phyloP scores from a whole-genome alignment of 2,797 vertebrate genomes.

The Pipistrellus nathusii region DNA sequence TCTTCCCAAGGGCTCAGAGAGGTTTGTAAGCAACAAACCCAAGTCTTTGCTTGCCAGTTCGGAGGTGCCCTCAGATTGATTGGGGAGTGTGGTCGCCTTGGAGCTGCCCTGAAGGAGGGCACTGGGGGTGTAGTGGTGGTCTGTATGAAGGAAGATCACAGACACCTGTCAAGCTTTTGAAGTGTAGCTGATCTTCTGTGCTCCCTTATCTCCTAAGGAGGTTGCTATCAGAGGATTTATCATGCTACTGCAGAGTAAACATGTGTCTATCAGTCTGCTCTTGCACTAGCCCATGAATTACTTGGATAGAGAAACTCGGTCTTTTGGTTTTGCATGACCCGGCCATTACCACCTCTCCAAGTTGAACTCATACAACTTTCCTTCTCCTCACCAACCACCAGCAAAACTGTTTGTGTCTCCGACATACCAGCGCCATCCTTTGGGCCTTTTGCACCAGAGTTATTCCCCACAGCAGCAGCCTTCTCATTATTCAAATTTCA shows the following conservation, averaged over 20 bases:
- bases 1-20: conserved; percentile 55
- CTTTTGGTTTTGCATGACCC: not conserved
- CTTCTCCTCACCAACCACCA: not conserved
- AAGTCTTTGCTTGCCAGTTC: not conserved
- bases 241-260: not conserved
- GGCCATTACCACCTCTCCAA: not conserved
- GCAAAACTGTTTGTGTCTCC: not conserved
- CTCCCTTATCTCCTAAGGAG: not conserved
- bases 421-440: not conserved
- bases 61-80: not conserved
- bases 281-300: not conserved
- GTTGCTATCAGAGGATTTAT: not conserved
- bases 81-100: not conserved
- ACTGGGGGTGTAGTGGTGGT: not conserved
- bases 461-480: not conserved
- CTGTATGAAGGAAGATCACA: not conserved
- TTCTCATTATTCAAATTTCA: not conserved
- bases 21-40: not conserved
- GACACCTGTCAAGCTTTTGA: not conserved
- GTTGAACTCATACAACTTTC: not conserved
- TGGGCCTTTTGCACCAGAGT: not conserved
- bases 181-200: too few species aligned
- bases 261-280: not conserved
- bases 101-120: not conserved
- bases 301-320: not conserved